phyloP scores from a whole-genome alignment of 2,797 vertebrate species.

The Pangasius sanitwongsei region DNA sequence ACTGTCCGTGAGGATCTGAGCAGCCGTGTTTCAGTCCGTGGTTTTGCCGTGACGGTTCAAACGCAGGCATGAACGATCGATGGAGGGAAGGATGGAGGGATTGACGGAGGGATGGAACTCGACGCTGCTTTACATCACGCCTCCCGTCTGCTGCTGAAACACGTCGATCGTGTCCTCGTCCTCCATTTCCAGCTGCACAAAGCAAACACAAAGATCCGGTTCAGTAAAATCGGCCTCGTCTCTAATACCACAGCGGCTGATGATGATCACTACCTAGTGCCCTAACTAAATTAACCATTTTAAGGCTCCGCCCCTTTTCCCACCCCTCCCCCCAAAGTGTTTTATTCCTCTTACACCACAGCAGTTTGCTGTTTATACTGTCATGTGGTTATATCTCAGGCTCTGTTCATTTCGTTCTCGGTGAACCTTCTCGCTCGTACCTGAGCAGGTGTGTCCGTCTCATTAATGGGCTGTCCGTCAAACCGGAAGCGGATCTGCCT shows the following conservation, averaged over 20 bases:
- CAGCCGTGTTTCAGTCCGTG: constrained; percentile 35
- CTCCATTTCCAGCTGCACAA: constrained; percentile 91
- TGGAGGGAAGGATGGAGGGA: not conserved
- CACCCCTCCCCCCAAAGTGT: not conserved
- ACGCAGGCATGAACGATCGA: not conserved
- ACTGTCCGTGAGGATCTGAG: constrained; percentile 40
- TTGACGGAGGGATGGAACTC: not conserved
- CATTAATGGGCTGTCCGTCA: constrained; percentile 97
- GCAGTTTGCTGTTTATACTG: not conserved
- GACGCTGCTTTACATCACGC: constrained; percentile 70
- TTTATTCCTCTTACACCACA: not conserved
- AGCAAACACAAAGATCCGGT: not conserved
- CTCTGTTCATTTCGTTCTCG: too few species aligned
- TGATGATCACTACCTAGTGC: not conserved
- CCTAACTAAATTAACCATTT: too few species aligned
- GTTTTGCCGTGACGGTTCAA: constrained; percentile 30
- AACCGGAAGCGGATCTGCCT: constrained; percentile 98
- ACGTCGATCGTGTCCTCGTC: constrained; percentile 91
- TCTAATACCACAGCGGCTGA: not conserved
- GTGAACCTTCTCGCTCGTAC: constrained; percentile 61
- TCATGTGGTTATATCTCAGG: not conserved
- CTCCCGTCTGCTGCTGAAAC: constrained; percentile 94
- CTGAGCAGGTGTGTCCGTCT: constrained; percentile 96
- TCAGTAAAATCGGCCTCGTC: not conserved
- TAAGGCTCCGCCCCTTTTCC: not conserved